A percentile compares a stretch with the other conserved stretches of the same genome.
Conservation (phyloP, 2,113 vertebrate genomes). For the Colaptes auratus region DNA sequence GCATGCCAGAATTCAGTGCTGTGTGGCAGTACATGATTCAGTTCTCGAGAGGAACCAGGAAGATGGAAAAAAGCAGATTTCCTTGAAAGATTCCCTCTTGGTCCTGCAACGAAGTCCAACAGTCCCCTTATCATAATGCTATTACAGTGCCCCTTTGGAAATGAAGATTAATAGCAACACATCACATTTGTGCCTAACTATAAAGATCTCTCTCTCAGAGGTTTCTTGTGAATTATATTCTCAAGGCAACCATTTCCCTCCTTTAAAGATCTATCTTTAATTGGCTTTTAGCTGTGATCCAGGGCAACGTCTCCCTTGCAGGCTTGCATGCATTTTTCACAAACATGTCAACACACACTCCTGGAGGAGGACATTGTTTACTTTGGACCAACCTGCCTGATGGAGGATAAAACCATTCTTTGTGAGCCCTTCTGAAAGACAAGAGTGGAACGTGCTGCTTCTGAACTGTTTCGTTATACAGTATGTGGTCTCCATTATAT, state of each 20-base stretch:
- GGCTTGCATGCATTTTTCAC: constrained; percentile 24
- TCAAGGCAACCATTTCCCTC: constrained; percentile 4
- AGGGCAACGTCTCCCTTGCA: not conserved
- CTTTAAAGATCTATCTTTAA: constrained; percentile 4
- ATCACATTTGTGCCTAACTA: not conserved
- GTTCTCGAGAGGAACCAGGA: not conserved
- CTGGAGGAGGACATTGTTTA: constrained; percentile 30
- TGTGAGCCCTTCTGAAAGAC: constrained; percentile 53
- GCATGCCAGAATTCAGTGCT: not conserved
- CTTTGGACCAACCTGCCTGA: constrained; percentile 42
- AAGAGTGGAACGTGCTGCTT: constrained; percentile 43
- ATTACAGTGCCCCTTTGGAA: not conserved
- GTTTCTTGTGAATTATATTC: constrained; percentile 7
- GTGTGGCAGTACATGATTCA: not conserved
- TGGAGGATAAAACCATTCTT: constrained; percentile 52
- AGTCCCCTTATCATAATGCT: constrained; percentile 25
- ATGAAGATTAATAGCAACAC: constrained; percentile 32
- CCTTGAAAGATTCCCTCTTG: constrained; percentile 23
- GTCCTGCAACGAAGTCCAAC: constrained; percentile 2
- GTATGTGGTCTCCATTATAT: constrained; percentile 44
- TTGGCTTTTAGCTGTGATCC: constrained; percentile 19
- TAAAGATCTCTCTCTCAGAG: constrained; percentile 22
- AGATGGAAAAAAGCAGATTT: not conserved
- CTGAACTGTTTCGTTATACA: constrained; percentile 50
- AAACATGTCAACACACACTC: constrained; percentile 60